Conservation (phyloP, 2,797 vertebrate species). For the Esox lucius region DNA sequence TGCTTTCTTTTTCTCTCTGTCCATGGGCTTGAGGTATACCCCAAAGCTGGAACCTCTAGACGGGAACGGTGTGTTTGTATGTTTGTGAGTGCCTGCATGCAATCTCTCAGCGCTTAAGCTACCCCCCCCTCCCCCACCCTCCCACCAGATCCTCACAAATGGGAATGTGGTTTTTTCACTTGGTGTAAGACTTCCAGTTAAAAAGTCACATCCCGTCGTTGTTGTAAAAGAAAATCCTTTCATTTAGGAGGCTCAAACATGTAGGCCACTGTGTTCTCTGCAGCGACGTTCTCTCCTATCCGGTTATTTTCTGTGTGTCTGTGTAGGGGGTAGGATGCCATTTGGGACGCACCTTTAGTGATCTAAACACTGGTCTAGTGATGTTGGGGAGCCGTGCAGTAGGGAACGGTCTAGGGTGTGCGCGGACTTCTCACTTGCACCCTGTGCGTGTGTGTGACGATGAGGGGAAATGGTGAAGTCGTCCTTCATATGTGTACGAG, state of each 20-base stretch:
- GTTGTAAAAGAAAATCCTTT: constrained; percentile 25
- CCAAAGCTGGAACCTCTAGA: no score
- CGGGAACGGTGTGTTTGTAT: neutral
- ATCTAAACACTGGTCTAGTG: neutral
- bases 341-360: neutral
- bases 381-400: neutral
- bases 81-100: constrained; percentile 2
- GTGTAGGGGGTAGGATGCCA: neutral
- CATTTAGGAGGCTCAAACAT: constrained; percentile 11
- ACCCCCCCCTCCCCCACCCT: no score
- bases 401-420: neutral
- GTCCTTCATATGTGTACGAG: constrained; percentile 21
- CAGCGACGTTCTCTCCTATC: neutral
- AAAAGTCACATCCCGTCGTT: constrained; percentile 24
- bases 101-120: neutral
- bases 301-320: neutral
- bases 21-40: no score
- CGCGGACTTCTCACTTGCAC: neutral
- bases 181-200: constrained; percentile 5
- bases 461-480: neutral
- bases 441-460: neutral
- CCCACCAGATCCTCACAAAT: constrained; percentile 2
- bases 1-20: no score
- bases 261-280: constrained; percentile 20
- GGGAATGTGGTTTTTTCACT: constrained; percentile 18